Conservation (phyloP, 2,888 invertebrate species). For the Celastrina argiolus region DNA sequence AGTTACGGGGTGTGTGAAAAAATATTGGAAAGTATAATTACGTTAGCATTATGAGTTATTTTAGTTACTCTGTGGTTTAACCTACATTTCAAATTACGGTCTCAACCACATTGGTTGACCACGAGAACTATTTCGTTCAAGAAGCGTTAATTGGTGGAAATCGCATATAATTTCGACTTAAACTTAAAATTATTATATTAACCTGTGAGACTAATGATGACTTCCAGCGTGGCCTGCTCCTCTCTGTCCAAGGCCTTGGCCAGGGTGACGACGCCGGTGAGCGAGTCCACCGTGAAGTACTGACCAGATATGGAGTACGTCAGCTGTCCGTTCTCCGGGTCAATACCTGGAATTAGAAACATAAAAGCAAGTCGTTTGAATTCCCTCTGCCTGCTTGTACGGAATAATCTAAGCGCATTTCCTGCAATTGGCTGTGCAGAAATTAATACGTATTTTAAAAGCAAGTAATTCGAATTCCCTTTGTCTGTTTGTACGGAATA, state of each 20-base stretch:
- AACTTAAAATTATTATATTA: conserved; percentile 21
- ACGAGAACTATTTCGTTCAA: not conserved
- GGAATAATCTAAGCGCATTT: too few species aligned
- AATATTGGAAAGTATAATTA: too few species aligned
- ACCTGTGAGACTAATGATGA: conserved; percentile 90
- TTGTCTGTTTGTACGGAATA: too few species aligned
- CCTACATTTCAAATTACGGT: not conserved
- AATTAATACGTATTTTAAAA: too few species aligned
- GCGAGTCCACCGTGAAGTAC: conserved; percentile 86
- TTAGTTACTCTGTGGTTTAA: too few species aligned
- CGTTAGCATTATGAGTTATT: too few species aligned
- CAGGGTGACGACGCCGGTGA: conserved; percentile 85
- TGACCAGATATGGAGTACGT: conserved; percentile 90
- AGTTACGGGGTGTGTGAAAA: too few species aligned
- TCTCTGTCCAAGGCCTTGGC: conserved; percentile 85
- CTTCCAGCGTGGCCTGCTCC: conserved; percentile 82
- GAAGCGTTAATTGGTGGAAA: not conserved
- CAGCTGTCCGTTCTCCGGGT: conserved; percentile 85
- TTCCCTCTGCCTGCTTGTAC: too few species aligned
- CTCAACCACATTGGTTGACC: not conserved
- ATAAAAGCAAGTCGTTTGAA: too few species aligned
- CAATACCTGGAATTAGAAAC: conserved; percentile 70
- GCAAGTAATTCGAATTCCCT: too few species aligned
- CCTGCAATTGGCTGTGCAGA: too few species aligned
- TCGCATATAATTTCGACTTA: not conserved